Evolutionary conservation across 2,888 invertebrate species (phyloP).

Genomic region (Anthophora plumipes): DNA sequence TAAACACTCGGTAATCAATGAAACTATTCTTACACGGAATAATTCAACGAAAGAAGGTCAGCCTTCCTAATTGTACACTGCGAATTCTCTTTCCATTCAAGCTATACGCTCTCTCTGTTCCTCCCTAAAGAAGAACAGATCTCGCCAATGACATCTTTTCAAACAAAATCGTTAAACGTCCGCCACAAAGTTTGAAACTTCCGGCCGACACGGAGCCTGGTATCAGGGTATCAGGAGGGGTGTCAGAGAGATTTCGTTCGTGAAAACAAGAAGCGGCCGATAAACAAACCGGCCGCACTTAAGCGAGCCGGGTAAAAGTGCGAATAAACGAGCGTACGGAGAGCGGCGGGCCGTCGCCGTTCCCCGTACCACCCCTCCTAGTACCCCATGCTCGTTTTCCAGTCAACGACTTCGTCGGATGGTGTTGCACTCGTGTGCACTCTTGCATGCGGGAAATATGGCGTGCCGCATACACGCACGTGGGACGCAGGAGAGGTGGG

Average conservation of each 20-base stretch:
- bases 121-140: too few relatives aligned
- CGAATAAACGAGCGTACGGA: slow-evolving; percentile 62
- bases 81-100: background rate
- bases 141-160: background rate
- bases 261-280: slow-evolving; percentile 19
- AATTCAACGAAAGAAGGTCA: background rate
- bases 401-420: slow-evolving; percentile 68
- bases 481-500: slow-evolving; percentile 54
- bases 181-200: background rate
- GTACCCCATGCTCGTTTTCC: slow-evolving; percentile 48
- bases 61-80: background rate
- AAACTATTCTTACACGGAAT: too few relatives aligned
- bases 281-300: slow-evolving; percentile 51
- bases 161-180: background rate
- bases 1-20: background rate
- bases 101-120: background rate
- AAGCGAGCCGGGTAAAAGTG: slow-evolving; percentile 53
- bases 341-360: slow-evolving; percentile 10
- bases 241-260: background rate
- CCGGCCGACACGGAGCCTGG: background rate
- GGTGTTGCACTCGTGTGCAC: slow-evolving; percentile 55
- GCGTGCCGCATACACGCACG: slow-evolving; percentile 53
- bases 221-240: slow-evolving; percentile 2
- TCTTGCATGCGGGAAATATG: slow-evolving; percentile 45
- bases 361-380: slow-evolving; percentile 22